Percentiles rank a stretch among this genome's conserved stretches.
Evolutionary conservation across 2,797 vertebrate genomes (phyloP).

Genomic region (Graptemys geographica): DNA sequence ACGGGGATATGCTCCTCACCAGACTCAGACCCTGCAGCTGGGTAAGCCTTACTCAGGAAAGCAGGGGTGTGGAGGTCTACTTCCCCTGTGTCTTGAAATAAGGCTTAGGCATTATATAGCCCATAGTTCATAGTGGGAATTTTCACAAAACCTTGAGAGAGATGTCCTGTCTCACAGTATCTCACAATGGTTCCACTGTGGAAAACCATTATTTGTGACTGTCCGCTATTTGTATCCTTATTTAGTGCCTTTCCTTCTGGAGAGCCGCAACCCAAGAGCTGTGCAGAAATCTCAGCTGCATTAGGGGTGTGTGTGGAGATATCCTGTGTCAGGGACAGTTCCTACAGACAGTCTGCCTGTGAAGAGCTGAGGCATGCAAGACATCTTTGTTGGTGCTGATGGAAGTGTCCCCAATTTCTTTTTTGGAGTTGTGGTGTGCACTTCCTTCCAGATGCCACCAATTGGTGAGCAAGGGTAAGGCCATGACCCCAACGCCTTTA

Average conservation of each 20-base stretch:
- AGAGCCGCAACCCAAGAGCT: background rate
- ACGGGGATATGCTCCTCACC: background rate
- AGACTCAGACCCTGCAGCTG: accelerated
- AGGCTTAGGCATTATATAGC: accelerated
- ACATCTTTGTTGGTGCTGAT: background rate
- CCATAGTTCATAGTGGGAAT: accelerated
- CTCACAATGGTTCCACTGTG: background rate
- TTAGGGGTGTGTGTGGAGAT: background rate
- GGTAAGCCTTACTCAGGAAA: background rate
- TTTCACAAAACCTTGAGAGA: background rate
- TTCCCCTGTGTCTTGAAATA: accelerated
- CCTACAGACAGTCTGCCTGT: background rate
- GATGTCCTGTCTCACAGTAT: background rate
- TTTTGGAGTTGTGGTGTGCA: background rate
- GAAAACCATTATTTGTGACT: background rate
- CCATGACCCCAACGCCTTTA: background rate
- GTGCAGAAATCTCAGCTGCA: background rate
- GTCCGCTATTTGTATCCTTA: accelerated
- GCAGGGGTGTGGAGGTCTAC: background rate
- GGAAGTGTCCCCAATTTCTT: background rate
- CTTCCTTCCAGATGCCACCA: background rate
- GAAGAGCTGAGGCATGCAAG: background rate
- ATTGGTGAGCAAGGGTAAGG: background rate
- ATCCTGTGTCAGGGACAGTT: background rate
- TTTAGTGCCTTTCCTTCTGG: accelerated